phyloP scores from a whole-genome alignment of 64 coral and sea anemone genomes.

The Stichodactyla mertensii region DNA sequence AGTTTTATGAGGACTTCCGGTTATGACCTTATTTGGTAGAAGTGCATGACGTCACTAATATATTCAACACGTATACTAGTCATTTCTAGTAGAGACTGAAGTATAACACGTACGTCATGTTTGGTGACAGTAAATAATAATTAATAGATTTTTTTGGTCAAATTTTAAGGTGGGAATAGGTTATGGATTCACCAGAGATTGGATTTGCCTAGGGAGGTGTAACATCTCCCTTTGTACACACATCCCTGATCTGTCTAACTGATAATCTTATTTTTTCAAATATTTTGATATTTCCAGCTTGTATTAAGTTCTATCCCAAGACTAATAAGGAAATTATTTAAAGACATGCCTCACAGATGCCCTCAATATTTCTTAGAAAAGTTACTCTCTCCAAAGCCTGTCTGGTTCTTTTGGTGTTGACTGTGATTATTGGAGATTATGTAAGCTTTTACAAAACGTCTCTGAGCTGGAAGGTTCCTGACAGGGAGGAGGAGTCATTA shows the following conservation, averaged over 20 bases:
- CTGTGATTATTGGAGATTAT: constrained; percentile 39
- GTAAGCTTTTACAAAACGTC: constrained; percentile 32
- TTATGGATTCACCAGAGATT: neutral
- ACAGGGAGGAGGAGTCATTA: constrained; percentile 5
- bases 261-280: neutral
- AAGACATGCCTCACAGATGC: constrained; percentile 4
- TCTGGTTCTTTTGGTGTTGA: neutral
- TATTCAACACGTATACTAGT: neutral
- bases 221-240: no score
- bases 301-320: neutral
- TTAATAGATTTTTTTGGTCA: no score
- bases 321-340: neutral
- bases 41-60: neutral
- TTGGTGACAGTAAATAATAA: no score
- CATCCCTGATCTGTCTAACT: no score
- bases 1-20: neutral
- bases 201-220: no score
- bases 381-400: neutral
- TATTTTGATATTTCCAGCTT: neutral
- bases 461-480: constrained; percentile 35
- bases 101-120: no score
- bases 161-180: neutral
- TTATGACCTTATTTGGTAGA: neutral
- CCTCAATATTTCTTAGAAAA: neutral
- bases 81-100: no score